Conservation (phyloP, 2,113 vertebrate genomes). For the Gobio gobio region DNA sequence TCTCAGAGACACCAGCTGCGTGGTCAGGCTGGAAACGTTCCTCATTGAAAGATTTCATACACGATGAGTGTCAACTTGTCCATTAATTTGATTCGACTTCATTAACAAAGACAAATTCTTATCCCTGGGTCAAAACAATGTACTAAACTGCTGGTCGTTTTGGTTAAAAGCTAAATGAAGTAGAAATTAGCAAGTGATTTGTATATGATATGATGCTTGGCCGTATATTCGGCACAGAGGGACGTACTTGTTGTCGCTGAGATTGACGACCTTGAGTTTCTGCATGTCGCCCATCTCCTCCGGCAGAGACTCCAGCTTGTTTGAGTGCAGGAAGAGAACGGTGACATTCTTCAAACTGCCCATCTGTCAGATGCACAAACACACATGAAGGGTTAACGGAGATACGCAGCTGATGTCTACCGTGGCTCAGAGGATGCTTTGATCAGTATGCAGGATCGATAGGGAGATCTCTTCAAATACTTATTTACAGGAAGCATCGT, state of each 20-base stretch:
- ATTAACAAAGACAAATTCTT: background rate
- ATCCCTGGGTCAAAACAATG: background rate
- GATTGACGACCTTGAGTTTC: conserved; percentile 94
- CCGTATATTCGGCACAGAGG: background rate
- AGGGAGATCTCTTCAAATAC: background rate
- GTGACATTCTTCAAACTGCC: conserved; percentile 90
- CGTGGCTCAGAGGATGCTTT: background rate
- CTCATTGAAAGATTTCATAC: background rate
- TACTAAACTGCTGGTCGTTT: background rate
- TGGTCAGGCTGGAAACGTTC: background rate
- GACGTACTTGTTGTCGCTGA: conserved; percentile 97
- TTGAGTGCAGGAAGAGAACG: conserved; percentile 94
- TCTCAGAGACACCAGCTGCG: background rate
- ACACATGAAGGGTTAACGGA: background rate
- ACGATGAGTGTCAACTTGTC: background rate
- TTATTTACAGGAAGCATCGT: too few species aligned
- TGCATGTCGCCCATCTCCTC: conserved; percentile 99
- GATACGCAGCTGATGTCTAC: background rate
- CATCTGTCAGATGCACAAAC: conserved; percentile 76
- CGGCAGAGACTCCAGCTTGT: conserved; percentile 94
- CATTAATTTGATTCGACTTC: background rate
- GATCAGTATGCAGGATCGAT: conserved; percentile 22
- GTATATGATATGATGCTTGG: background rate
- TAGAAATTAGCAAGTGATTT: background rate
- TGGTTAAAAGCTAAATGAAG: background rate